A percentile compares a stretch with the other conserved stretches of the same genome.
phyloP scores from a whole-genome alignment of 2,888 invertebrate species.

The Drosophila tanythrix region DNA sequence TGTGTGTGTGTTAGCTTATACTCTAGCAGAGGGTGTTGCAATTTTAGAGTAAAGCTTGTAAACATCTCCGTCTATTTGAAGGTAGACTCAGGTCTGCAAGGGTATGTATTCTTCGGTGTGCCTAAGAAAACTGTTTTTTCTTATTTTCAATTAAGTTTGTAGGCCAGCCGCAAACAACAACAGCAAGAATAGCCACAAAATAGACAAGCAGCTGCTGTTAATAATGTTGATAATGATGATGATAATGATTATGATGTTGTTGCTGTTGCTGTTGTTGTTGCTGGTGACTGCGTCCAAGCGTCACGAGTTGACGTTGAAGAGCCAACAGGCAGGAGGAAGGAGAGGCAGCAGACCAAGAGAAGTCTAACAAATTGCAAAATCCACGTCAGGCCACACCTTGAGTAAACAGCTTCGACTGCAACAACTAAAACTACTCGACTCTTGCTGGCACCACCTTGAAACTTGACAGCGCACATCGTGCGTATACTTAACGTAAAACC shows the following conservation, averaged over 20 bases:
- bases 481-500: slow-evolving; percentile 79
- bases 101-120: not conserved
- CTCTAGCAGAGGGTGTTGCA: not conserved
- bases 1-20: slow-evolving; percentile 32
- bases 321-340: not conserved
- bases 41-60: not conserved
- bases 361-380: slow-evolving; percentile 80
- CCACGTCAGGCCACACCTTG: slow-evolving; percentile 74
- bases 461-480: slow-evolving; percentile 68
- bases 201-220: slow-evolving; percentile 72
- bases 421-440: slow-evolving; percentile 28
- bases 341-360: slow-evolving; percentile 43
- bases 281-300: slow-evolving; percentile 53
- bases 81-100: not conserved
- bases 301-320: slow-evolving; percentile 1
- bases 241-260: slow-evolving; percentile 30
- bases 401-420: slow-evolving; percentile 63
- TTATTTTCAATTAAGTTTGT: slow-evolving; percentile 77
- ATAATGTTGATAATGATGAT: slow-evolving; percentile 65
- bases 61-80: not conserved
- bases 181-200: slow-evolving; percentile 40
- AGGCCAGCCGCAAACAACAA: slow-evolving; percentile 64
- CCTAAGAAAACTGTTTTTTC: not conserved
- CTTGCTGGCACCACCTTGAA: slow-evolving; percentile 31
- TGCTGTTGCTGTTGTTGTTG: slow-evolving; percentile 38